Evolutionary conservation across 2,113 vertebrate genomes (phyloP), one percentile per base, ranked within the genome.

Genomic region (Sturnus vulgaris): DNA sequence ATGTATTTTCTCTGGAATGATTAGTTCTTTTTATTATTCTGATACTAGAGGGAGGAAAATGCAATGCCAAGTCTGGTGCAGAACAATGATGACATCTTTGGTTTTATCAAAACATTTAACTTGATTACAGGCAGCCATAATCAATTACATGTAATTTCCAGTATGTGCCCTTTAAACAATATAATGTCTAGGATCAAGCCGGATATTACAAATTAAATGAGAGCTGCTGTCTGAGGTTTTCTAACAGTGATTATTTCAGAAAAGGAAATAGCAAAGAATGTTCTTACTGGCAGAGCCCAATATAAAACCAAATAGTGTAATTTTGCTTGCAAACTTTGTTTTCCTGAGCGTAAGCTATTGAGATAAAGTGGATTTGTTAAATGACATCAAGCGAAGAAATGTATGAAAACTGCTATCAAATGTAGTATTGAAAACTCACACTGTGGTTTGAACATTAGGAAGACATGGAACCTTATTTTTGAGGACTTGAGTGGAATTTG

Each of bases 111-210:
- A 92, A 55, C 16, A 82, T 94, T 93, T 83, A 92, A 86, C 37
- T 91, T 88, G 60, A 86, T 92, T 94, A 93, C 55, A 82, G 68
- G 89, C 49, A 84, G 55, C 55, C 16, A 4, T 90, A 93, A 95
- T 94, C 75, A 86, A 86, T 73, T 96, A 78, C 17, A 8, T 59
- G 53, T 68, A 64, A 86, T 84, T 96, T 93, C 63, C 25, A 55
- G 55, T 69, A 77, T 66, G 44, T 88, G 60, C 37, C 73, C 71
- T 96, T 94, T 94, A 96, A 95, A 77, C 55, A 16, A 12, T 21
- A 53, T 59, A 60, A 88, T 63, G 40, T 47, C 35, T 55, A 80
- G 40, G 86, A 76, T 79, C 35, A 86, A 92, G n/a, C 17, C 31
- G 35, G 52, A 53, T 95, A 16, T 88, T 88, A 63, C 55, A 82